These are phyloP conservation scores for Esox niger DNA, from an alignment of 2,113 vertebrate species.

Conservation along the genomic window DNA sequence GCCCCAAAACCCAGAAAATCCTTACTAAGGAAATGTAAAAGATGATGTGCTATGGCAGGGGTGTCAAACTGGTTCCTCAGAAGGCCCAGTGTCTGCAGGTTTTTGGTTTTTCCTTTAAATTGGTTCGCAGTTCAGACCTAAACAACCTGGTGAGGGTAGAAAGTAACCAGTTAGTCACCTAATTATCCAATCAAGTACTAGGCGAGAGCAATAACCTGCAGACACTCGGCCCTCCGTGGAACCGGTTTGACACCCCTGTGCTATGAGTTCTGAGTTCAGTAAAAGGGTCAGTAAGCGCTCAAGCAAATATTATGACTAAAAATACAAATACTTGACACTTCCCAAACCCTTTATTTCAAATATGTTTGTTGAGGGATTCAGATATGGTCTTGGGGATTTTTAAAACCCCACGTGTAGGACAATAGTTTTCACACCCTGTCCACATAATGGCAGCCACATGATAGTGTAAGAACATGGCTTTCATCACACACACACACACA, in stretches of 20 bases:
- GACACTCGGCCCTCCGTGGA: too few species aligned
- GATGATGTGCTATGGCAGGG: constrained; percentile 67
- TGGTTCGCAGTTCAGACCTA: too few species aligned
- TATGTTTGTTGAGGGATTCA: neutral
- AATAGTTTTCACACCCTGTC: neutral
- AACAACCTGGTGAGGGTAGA: too few species aligned
- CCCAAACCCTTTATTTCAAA: neutral
- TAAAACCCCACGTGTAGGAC: neutral
- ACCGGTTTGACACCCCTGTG: too few species aligned
- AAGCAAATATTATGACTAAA: constrained; percentile 27
- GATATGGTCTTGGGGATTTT: neutral
- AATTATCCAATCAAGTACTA: too few species aligned
- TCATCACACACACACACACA: constrained; percentile 63
- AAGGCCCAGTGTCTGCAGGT: too few species aligned
- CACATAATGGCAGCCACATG: constrained; percentile 16
- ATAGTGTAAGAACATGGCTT: constrained; percentile 64
- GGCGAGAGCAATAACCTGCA: too few species aligned
- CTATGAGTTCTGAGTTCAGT: too few species aligned
- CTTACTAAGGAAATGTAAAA: constrained; percentile 27
- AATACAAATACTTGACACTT: neutral
- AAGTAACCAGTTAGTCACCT: too few species aligned
- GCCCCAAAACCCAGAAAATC: neutral
- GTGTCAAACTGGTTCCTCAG: too few species aligned
- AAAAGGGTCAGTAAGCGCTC: constrained; percentile 63
- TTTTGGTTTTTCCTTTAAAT: too few species aligned